Percentiles rank a stretch among this genome's conserved stretches.
Conservation (phyloP, 35 echinoderm and acorn worm genomes). For the Hemicentrotus pulcherrimus region DNA sequence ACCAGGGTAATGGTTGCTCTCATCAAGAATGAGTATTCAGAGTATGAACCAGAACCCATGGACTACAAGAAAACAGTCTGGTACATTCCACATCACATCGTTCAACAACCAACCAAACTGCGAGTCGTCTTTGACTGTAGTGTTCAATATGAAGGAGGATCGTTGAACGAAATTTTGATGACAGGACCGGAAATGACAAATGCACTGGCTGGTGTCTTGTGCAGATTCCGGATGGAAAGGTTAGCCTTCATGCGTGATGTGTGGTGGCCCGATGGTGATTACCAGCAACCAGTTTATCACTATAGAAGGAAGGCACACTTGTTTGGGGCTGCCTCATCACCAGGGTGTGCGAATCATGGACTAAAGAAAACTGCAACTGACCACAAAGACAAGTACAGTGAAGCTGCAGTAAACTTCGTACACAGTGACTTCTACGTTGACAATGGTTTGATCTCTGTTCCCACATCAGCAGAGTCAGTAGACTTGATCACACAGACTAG, state of each 20-base stretch:
- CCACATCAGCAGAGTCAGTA: too few species aligned
- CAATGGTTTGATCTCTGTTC: conserved; percentile 58
- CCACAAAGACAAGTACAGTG: conserved; percentile 48
- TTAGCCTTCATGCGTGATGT: conserved; percentile 61
- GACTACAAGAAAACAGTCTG: conserved; percentile 36
- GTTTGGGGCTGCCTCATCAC: too few species aligned
- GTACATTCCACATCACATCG: conserved; percentile 80
- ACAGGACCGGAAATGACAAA: conserved; percentile 80
- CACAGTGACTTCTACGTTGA: conserved; percentile 81
- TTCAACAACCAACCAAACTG: conserved; percentile 72
- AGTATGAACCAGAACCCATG: conserved; percentile 33
- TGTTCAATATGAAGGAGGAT: conserved; percentile 59
- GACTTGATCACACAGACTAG: conserved; percentile 32
- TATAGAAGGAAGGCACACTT: conserved; percentile 58
- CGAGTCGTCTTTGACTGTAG: too few species aligned
- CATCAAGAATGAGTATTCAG: conserved; percentile 60
- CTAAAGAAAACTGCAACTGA: conserved; percentile 64
- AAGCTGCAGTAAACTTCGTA: conserved; percentile 54
- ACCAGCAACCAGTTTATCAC: conserved; percentile 47
- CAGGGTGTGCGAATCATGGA: too few species aligned
- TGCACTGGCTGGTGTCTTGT: too few species aligned
- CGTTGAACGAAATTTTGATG: conserved; percentile 70
- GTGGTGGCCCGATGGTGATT: too few species aligned
- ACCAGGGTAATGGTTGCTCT: conserved; percentile 57
- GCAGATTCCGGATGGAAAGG: conserved; percentile 65